Base-by-base conservation (phyloP, 2,888 invertebrate species). In the Hoplodrina ambigua region DNA sequence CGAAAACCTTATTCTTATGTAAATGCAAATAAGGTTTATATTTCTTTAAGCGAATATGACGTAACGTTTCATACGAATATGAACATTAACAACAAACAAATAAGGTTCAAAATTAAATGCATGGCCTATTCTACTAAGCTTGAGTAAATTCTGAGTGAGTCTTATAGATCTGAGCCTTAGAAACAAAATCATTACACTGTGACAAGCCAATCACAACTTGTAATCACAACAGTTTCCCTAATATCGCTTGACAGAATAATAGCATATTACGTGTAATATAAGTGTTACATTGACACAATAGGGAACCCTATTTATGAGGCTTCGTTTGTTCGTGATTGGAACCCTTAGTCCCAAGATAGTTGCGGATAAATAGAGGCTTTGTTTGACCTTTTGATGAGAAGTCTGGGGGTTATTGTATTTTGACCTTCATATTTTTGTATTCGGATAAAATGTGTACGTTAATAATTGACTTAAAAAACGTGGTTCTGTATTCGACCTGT, bases 261-360 rank as follows among this genome's bases (percentile, higher is more conserved):
- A 55, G 50, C 73, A 17, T 59, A 67, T 69, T 59, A 59, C 41
- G 59, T 2, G n/a, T 53, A 52, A 68, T 55, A 60, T 69, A 55
- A 75, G 44, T 13, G 19, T 37, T 58, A 55, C 15, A 44, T 68
- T 50, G 62, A 53, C 76, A 76, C 75, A 76, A 80, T 68, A 58
- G 80, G 52, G 30, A 53, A 33, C 44, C 55, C 46, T 33, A 15
- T 52, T 66, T 75, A 68, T 37, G 46, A 59, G 69, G 76, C 33
- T 80, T 69, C 76, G 0, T 11, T 50, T 25, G 17, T 41, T 62
- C 68, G 44, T 62, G 52, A 68, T 80, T 80, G 62, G 69, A 75
- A 68, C 62, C 37, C 25, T 60, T 65, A 50, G 37, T 52, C 53
- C 25, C 19, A n/a, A 41, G 17, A 54, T 58, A 58, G 1, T 60